Conservation (phyloP, 2,888 invertebrate species). For the Flexamia atlantica region DNA sequence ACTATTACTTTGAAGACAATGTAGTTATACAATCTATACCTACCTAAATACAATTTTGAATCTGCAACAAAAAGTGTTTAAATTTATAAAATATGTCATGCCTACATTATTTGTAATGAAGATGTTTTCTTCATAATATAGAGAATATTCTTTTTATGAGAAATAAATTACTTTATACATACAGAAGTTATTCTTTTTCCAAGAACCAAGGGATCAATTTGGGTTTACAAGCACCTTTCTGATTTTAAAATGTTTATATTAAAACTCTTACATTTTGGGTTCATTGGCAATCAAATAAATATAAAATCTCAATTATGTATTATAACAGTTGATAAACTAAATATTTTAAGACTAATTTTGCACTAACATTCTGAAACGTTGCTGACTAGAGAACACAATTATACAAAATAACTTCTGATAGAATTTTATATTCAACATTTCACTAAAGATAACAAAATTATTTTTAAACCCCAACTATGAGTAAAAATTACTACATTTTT, state of each 20-base stretch:
- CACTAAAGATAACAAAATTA: background rate
- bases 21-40: background rate
- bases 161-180: background rate
- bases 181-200: background rate
- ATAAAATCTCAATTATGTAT: too few relatives aligned
- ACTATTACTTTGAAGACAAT: background rate
- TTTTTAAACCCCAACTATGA: background rate
- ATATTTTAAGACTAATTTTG: conserved; percentile 14
- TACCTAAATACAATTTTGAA: background rate
- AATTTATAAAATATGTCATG: background rate
- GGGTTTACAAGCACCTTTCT: too few relatives aligned
- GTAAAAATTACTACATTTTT: background rate
- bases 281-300: too few relatives aligned
- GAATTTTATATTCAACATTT: too few relatives aligned
- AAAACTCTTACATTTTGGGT: too few relatives aligned
- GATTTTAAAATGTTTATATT: too few relatives aligned
- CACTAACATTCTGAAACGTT: background rate
- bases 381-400: conserved; percentile 18
- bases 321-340: too few relatives aligned
- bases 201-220: background rate
- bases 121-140: background rate
- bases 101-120: background rate
- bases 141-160: background rate
- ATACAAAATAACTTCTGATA: background rate
- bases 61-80: background rate